A percentile compares a stretch with the other conserved stretches of the same genome.
phyloP scores from a whole-genome alignment of 2,797 vertebrate species.

The Lepus oiostolus region DNA sequence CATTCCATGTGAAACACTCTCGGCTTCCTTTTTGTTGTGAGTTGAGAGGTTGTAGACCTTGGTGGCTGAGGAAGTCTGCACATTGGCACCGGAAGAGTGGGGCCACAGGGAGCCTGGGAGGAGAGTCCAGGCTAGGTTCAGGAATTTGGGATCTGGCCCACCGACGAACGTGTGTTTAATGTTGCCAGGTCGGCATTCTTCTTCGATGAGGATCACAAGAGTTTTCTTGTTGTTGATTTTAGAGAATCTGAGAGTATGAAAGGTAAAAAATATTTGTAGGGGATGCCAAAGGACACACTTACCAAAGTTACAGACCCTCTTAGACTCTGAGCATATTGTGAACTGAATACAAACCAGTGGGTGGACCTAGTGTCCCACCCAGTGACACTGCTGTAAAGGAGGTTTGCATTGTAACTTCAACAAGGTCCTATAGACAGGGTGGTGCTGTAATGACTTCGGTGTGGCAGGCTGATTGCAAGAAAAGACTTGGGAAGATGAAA shows the following conservation, averaged over 20 bases:
- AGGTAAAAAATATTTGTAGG: not conserved
- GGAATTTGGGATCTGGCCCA: not conserved
- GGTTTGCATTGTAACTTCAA: constrained; percentile 65
- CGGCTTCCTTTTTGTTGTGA: constrained; percentile 57
- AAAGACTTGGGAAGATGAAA: constrained; percentile 38
- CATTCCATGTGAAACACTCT: not conserved
- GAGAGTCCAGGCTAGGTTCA: not conserved
- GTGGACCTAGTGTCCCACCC: not conserved
- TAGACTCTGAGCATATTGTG: not conserved
- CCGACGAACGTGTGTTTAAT: not conserved
- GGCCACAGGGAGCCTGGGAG: not conserved
- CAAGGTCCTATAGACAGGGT: constrained; percentile 56
- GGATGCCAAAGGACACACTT: not conserved
- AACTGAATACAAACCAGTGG: not conserved
- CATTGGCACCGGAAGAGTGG: too few relatives aligned
- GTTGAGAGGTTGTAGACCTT: not conserved
- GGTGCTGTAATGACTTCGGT: constrained; percentile 69
- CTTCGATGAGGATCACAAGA: not conserved
- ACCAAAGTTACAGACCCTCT: not conserved
- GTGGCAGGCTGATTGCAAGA: constrained; percentile 66
- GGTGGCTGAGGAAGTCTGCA: constrained; percentile 7
- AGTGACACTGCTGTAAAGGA: not conserved
- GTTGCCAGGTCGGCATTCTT: not conserved
- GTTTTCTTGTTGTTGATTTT: constrained; percentile 47
- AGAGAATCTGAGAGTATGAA: not conserved